Conservation (phyloP, 2,113 vertebrate genomes). For the Oreochromis tanganicae region DNA sequence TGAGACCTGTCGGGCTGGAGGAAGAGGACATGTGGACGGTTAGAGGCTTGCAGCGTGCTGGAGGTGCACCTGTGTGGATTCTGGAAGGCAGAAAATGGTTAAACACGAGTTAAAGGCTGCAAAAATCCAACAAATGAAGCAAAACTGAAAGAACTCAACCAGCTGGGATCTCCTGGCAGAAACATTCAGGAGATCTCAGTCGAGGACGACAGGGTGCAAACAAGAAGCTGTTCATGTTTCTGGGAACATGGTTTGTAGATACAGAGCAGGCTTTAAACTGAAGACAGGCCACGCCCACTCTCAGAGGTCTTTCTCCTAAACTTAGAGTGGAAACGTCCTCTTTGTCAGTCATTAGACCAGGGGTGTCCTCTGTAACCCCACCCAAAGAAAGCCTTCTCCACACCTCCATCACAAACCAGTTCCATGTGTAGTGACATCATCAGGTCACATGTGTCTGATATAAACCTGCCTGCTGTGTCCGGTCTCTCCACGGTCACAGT, state of each 20-base stretch:
- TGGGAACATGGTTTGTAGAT: neutral
- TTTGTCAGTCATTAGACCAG: neutral
- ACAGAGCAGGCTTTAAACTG: neutral
- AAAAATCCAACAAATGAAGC: neutral
- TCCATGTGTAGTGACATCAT: neutral
- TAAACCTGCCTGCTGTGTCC: neutral
- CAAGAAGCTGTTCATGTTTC: neutral
- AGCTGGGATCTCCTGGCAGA: neutral
- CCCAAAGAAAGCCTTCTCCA: neutral
- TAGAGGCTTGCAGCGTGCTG: neutral
- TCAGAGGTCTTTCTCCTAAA: neutral
- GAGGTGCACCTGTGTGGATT: neutral
- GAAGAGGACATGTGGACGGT: neutral
- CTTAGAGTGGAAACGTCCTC: neutral
- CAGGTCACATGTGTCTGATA: neutral
- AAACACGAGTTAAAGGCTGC: neutral
- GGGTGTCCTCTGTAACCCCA: neutral
- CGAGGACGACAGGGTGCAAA: accelerated
- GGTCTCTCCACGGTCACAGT: neutral
- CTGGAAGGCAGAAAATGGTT: neutral
- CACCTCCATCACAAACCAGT: neutral
- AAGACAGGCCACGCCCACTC: neutral
- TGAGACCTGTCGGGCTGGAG: neutral
- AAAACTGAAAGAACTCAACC: neutral
- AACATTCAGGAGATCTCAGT: neutral